Base-by-base conservation (phyloP, 2,797 vertebrate species). In the Euthynnus affinis region DNA sequence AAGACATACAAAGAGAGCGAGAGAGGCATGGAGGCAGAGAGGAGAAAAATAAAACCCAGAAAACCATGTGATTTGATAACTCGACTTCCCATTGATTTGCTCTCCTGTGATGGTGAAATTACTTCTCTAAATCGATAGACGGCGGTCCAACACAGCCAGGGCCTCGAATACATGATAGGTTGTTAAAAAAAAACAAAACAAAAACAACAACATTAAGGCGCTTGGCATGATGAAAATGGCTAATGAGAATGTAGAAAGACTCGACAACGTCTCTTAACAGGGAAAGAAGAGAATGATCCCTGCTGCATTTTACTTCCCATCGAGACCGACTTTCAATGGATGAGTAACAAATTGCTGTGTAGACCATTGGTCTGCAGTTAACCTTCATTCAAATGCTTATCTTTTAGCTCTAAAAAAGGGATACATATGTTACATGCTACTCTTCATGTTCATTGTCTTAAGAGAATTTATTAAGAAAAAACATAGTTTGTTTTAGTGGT, bases 81-180 rank as follows among this genome's bases (percentile, higher is more conserved):
- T 87, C 1, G 40, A 83, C 79, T 80, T 73, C 57, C 9, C 37
- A 91, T 92, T 81, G 85, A 88, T 86, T 44, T 75, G 29, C 72
- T 83, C 71, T 87, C 67, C 74, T 71, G 67, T 72, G 78, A 86
- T 84, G 83, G 71, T 81, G 74, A 88, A 90, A 91, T 89, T 80
- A 88, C 84, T 82, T 89, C 77, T 81, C 13, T 22, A 48, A 84
- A 91, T 91, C 84, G 15, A 91, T 87, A 75, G 29, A 53, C 5
- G 6, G 25, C 15, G 17, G 61, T 62, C 48, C 70, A 46, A 34
- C 74, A 49, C 65, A 70, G 60, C 27, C 48, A 3, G 37, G 5
- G 61, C 70, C 49, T 71, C 22, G n/a, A 20, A 74, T 65, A 48
- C 27, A 49, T 4, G 55, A 73, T 1, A 20, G 48, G 32, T 32